Evolutionary conservation across 2,888 invertebrate species (phyloP), one percentile per base, ranked within the genome.

Genomic region (Corythucha ciliata): DNA sequence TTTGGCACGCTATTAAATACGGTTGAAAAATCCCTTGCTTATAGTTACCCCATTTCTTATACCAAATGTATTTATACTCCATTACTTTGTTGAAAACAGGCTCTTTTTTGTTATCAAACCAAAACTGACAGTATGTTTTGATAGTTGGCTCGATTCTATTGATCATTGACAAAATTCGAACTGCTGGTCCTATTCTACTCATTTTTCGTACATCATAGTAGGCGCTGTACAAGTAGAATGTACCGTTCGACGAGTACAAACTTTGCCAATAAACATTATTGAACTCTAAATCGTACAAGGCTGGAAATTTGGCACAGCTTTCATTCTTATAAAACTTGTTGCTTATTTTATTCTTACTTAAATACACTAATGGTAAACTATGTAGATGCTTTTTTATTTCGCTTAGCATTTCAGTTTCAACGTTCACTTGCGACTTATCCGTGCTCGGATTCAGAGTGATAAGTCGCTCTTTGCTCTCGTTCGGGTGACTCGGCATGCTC

Each of bases 251-350:
- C 5, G 86, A 80, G 60, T 78, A 77, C 66, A 90, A 66, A 42
- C 83, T 85, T 70, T 92, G 92, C 92, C 92, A 92, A 69, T 91
- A 91, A 48, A 88, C 79, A 67, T 92, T 92, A 70, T 90, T 90
- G 72, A 89, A 92, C 67, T 92, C 87, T 57, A 92, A 72, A 64
- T 92, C 92, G 69, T 85, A 90, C 60, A 91, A 81, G 53, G 81
- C 85, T 1, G 92, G 92, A 67, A 87, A 88, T 59, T 82, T 80
- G 53, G 87, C 85, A 70, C 89, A 89, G 54, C 79, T 79, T 61
- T 77, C 78, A 68, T 81, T 83, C 64, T 76, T 76, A 72, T 74
- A 68, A 57, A 63, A 68, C 54, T 67, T 64, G 59, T 80, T 77
- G 68, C 83, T 83, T 66, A 84, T 83, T 65, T 83, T 84, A 66